phyloP scores from a whole-genome alignment of 1,140 invertebrate species.

The Augochlora pura region DNA sequence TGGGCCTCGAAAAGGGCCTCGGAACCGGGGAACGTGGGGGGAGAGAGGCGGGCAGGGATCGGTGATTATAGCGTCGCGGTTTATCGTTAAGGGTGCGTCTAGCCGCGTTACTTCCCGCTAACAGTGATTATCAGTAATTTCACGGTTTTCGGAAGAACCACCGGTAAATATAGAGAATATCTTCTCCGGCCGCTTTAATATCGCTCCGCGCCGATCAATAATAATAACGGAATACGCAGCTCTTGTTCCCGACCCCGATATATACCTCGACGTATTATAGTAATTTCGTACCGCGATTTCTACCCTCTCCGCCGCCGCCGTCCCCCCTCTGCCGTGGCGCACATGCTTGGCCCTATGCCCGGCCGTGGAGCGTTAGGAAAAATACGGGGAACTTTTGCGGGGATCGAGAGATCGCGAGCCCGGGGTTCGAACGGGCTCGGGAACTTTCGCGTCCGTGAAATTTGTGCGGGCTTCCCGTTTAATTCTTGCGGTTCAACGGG shows the following conservation, averaged over 20 bases:
- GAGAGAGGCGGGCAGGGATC: conserved; percentile 1
- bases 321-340: conserved; percentile 17
- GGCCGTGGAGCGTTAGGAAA: conserved; percentile 11
- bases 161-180: conserved; percentile 75
- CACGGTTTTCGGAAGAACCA: conserved; percentile 73
- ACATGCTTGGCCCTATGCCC: conserved; percentile 31
- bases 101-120: conserved; percentile 61
- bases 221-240: conserved; percentile 75
- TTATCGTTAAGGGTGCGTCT: conserved; percentile 64
- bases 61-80: conserved; percentile 59
- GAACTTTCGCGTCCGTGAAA: not conserved
- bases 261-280: conserved; percentile 75
- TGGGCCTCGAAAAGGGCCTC: not conserved
- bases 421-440: not conserved
- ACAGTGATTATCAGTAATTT: conserved; percentile 78
- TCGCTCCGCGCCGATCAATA: conserved; percentile 75
- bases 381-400: conserved; percentile 22
- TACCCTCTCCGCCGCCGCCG: conserved; percentile 1
- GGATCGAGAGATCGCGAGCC: conserved; percentile 6
- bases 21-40: not conserved
- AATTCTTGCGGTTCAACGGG: conserved; percentile 8
- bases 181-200: conserved; percentile 73
- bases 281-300: conserved; percentile 71
- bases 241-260: conserved; percentile 67
- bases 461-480: not conserved